Base-by-base conservation (phyloP, 2,888 invertebrate genomes). In the Julus scandinavius region DNA sequence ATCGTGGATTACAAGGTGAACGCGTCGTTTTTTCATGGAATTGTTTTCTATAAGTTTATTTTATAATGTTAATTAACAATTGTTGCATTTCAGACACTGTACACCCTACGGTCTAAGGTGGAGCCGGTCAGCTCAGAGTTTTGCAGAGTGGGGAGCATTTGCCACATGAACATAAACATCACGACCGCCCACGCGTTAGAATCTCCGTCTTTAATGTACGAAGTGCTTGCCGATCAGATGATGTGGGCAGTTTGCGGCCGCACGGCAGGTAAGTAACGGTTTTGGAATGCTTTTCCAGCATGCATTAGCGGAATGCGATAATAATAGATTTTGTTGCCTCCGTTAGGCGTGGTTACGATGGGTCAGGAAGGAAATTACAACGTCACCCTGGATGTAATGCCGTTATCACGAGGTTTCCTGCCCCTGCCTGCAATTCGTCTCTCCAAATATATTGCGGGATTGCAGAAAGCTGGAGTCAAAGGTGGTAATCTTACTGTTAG, bases 181-280 rank as follows among this genome's bases (percentile, higher is more conserved):
- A 89, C 89, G 11, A 89, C 89, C 84, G 40, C 85, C 40, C 50
- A 49, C 9, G 58, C 88, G 29, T 88, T 92, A 90, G 91, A 90
- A 87, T 90, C 91, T 90, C 94, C 93, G 29, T 95, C 95, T 6
- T 94, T 98, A 0, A 97, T 98, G 97, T 98, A 98, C 92, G 98
- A 98, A 93, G 97, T 98, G 13, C 93, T 97, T 87, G 96, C 97
- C 17, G 98, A 98, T 92, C 97, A 97, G 92, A 96, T 96, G 58
- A 95, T 97, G 94, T 98, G 98, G 98, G 97, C 97, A 0, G 96
- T 98, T 45, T 95, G 97, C 91, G 98, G 98, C 2, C 94, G 97
- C 88, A 97, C 97, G 49, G 97, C 97, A 90, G 98, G 97, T 94
- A 91, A 91, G 50, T 7, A 29, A 72, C 13, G 29, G 3, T 13